A percentile compares a stretch with the other conserved stretches of the same genome.
phyloP scores from a whole-genome alignment of 2,113 vertebrate species.

The Pterocles orientalis region DNA sequence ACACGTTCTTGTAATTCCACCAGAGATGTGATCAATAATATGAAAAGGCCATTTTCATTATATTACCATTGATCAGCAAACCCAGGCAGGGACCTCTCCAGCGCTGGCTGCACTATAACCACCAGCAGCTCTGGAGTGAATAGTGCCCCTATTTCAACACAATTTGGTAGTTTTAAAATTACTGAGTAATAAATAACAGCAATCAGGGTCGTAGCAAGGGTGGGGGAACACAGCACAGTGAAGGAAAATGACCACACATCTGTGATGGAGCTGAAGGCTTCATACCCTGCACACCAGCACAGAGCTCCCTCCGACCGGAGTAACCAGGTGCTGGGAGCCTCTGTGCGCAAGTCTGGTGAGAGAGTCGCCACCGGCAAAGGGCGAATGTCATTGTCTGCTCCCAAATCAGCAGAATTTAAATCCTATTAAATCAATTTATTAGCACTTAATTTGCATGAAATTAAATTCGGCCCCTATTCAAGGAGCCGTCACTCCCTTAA shows the following conservation, averaged over 20 bases:
- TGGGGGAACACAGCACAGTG: rapidly evolving
- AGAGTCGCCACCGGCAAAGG: background rate
- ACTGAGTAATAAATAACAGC: background rate
- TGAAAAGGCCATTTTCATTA: background rate
- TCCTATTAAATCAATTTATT: conserved; percentile 76
- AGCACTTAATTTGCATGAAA: conserved; percentile 75
- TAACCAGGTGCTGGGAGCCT: background rate
- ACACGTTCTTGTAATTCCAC: rapidly evolving
- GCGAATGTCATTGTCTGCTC: conserved; percentile 53
- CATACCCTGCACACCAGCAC: background rate
- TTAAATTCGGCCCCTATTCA: conserved; percentile 73
- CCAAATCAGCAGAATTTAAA: conserved; percentile 65
- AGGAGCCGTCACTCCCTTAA: conserved; percentile 65
- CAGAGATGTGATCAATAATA: rapidly evolving
- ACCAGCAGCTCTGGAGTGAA: background rate
- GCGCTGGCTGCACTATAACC: rapidly evolving
- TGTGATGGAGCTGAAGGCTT: rapidly evolving
- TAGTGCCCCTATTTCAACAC: background rate
- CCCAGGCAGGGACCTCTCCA: background rate
- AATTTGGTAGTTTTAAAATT: background rate
- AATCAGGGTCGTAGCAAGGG: background rate
- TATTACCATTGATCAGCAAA: background rate
- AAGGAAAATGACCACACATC: rapidly evolving
- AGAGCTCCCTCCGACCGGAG: background rate
- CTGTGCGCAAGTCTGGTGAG: background rate